Base-by-base conservation (phyloP, 2,113 vertebrate species). In the Amphiprion percula region DNA sequence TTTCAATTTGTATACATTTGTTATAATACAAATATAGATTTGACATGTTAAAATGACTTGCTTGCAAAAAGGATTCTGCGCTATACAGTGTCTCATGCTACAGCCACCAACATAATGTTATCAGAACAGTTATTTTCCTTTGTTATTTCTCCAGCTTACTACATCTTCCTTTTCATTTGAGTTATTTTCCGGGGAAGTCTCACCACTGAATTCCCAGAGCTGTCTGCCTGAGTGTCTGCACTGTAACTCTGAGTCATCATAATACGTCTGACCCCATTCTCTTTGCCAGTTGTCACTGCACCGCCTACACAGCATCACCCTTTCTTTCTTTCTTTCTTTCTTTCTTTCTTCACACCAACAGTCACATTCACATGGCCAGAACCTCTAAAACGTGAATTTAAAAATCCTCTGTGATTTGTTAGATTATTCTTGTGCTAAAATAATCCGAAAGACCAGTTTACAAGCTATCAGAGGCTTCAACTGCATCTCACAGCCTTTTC, bases 231-330 rank as follows among this genome's bases (percentile, higher is more conserved):
- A 74, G 52, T 55, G 28, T 82, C 46, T 78, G 66, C 28, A 47
- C 50, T 68, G 56, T 78, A 77, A 69, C 23, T 59, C 55, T 76
- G 79, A 85, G 69, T 83, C 72, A 85, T 80, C 47, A 53, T 54
- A 17, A 74, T 44, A 50, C 39, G 46, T 59, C 74, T 72, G 66
- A 77, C 68, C 44, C 54, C 3, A 76, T 66, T 68, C 70, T 76
- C 37, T 78, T 69, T 60, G 47, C 70, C 0, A 19, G 26, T 24
- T 86, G 30, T 83, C 67, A 55, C 60, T 83, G n/a, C 28, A 15
- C 47, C 26, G 66, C 54, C 58, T 66, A 55, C 63, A 24, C 58
- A 49, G 17, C 52, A 47, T 60, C 26, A 15, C 19, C 1, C 5
- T 4, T 10, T 21, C 11, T 39, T 49, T 37, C 33, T 37, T 33